Conservation (phyloP, 2,888 invertebrate species). For the Xylophagus ater region DNA sequence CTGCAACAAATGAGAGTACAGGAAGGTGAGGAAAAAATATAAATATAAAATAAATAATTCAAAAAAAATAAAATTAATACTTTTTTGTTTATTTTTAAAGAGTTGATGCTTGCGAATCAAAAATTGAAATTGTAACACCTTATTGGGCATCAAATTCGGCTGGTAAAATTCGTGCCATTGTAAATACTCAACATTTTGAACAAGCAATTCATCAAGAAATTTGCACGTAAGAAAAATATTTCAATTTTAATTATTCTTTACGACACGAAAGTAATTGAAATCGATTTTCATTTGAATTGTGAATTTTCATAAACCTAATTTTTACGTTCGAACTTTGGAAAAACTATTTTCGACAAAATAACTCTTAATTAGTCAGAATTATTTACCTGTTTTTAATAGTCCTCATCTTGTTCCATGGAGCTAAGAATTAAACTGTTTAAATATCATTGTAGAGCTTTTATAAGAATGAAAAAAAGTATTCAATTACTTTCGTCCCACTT, state of each 20-base stretch:
- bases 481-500: too few species aligned
- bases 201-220: constrained; percentile 93
- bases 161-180: constrained; percentile 80
- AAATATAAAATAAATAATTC: too few species aligned
- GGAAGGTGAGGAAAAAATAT: constrained; percentile 26
- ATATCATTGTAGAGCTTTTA: too few species aligned
- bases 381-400: too few species aligned
- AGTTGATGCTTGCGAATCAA: constrained; percentile 82
- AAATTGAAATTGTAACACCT: constrained; percentile 84
- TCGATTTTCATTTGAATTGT: neutral
- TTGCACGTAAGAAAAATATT: constrained; percentile 58
- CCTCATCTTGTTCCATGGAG: too few species aligned
- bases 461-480: too few species aligned
- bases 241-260: neutral
- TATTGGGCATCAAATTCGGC: constrained; percentile 92
- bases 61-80: too few species aligned
- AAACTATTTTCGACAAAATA: neutral
- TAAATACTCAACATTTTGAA: constrained; percentile 89
- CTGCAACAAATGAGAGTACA: constrained; percentile 17
- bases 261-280: neutral
- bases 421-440: too few species aligned
- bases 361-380: neutral
- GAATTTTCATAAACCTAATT: neutral
- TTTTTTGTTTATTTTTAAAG: constrained; percentile 34
- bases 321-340: neutral